A percentile compares a stretch with the other conserved stretches of the same genome.
Conservation (phyloP, 2,888 invertebrate genomes). For the Amphipoea oculea region DNA sequence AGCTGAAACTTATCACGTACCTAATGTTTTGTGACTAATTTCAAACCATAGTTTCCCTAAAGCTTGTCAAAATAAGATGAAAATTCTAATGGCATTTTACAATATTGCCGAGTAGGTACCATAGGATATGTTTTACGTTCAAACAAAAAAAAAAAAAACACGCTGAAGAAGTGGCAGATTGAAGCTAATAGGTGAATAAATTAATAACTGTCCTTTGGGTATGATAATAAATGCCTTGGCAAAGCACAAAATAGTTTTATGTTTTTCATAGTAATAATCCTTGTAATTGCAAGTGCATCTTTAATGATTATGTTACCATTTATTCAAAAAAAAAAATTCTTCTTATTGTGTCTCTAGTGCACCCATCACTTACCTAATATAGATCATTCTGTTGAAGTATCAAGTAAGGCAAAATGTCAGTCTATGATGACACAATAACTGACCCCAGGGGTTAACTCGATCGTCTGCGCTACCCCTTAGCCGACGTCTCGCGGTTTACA, state of each 20-base stretch:
- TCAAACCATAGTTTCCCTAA: neutral
- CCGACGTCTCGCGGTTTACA: conserved; percentile 48
- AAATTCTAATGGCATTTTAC: too few relatives aligned
- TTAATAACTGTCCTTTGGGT: neutral
- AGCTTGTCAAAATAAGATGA: neutral
- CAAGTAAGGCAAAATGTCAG: conserved; percentile 68
- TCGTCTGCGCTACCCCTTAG: conserved; percentile 77
- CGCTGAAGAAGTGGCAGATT: too few relatives aligned
- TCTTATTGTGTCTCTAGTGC: too few relatives aligned
- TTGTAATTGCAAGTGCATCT: neutral
- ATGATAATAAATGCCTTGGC: neutral
- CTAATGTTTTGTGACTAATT: conserved; percentile 19
- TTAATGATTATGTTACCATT: neutral
- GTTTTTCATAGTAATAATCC: neutral
- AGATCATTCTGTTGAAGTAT: conserved; percentile 41
- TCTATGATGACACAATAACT: conserved; percentile 82
- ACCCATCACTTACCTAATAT: neutral
- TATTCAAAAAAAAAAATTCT: neutral
- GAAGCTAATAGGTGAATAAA: too few relatives aligned
- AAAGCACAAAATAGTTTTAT: neutral
- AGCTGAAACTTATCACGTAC: neutral
- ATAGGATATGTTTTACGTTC: too few relatives aligned
- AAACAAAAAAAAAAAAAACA: too few relatives aligned
- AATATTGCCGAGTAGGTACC: too few relatives aligned
- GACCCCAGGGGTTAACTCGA: conserved; percentile 76